These are phyloP conservation scores for Parapristionchus giblindavisi DNA, from an alignment of 2,888 invertebrate species.

Conservation along the genomic window DNA sequence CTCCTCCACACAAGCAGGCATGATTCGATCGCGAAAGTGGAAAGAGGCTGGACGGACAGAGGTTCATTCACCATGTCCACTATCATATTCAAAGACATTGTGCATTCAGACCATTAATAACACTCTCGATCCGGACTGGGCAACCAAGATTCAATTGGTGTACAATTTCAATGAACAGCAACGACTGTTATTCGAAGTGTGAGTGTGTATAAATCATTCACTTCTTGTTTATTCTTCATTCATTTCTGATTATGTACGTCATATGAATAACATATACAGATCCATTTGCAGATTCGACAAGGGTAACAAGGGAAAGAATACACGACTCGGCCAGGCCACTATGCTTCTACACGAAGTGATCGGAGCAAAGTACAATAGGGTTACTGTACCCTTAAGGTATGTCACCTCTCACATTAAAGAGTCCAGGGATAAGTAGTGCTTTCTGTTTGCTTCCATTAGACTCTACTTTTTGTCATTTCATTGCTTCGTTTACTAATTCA, in stretches of 20 bases:
- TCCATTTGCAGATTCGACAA: conserved; percentile 45
- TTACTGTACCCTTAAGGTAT: conserved; percentile 52
- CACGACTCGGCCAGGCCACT: conserved; percentile 41
- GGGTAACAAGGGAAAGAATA: conserved; percentile 42
- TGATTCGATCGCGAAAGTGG: conserved; percentile 44
- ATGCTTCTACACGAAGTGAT: conserved; percentile 58
- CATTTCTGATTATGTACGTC: not conserved
- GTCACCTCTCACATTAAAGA: not conserved
- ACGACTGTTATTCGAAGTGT: conserved; percentile 73
- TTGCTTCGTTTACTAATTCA: conserved; percentile 13
- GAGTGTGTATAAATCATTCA: conserved; percentile 39
- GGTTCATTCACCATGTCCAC: no score
- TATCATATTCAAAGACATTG: not conserved
- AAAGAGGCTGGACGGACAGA: conserved; percentile 45
- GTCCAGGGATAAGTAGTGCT: no score
- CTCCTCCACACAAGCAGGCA: conserved; percentile 45
- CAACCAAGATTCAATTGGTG: conserved; percentile 73
- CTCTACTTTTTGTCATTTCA: conserved; percentile 4
- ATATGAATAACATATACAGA: not conserved
- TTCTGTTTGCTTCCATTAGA: not conserved
- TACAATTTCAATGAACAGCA: conserved; percentile 77
- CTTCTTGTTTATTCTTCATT: not conserved
- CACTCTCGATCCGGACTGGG: conserved; percentile 74
- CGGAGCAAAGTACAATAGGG: conserved; percentile 56
- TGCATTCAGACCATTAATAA: conserved; percentile 71